phyloP scores from a whole-genome alignment of 2,797 vertebrate genomes.

The Tapera naevia region DNA sequence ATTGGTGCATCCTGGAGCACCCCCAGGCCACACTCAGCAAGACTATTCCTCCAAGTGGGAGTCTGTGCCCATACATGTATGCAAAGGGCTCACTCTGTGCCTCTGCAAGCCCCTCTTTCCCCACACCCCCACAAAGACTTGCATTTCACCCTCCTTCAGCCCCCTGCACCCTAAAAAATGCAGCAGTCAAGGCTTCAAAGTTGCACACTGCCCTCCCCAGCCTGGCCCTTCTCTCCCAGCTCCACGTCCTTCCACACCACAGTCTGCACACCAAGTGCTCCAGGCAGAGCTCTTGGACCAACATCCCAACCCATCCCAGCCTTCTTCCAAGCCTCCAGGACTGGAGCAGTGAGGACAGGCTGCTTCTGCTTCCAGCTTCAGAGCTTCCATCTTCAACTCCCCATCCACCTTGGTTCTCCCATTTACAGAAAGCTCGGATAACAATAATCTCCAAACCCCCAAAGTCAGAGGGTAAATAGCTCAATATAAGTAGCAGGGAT shows the following conservation, averaged over 20 bases:
- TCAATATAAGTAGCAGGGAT: not conserved
- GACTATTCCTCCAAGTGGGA: not conserved
- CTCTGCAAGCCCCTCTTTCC: not conserved
- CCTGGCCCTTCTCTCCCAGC: not conserved
- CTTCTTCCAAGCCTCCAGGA: not conserved
- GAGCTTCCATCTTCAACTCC: not conserved
- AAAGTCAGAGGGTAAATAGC: not conserved
- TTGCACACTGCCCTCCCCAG: not conserved
- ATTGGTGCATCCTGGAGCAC: not conserved
- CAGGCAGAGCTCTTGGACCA: not conserved
- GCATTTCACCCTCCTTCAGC: not conserved
- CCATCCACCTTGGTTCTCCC: not conserved
- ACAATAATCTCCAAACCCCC: not conserved
- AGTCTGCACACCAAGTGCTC: not conserved
- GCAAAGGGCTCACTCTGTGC: not conserved
- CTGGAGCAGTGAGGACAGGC: not conserved
- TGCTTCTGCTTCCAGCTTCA: not conserved
- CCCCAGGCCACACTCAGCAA: not conserved
- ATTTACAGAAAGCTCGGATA: not conserved
- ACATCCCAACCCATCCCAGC: not conserved
- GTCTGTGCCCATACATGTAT: too few relatives aligned
- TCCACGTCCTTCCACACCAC: rapidly evolving
- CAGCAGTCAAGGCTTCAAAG: not conserved
- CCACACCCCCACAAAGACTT: rapidly evolving
- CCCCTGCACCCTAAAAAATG: rapidly evolving